Evolutionary conservation across 2,888 invertebrate species (phyloP).

Genomic region (Lasioglossum figueresi): DNA sequence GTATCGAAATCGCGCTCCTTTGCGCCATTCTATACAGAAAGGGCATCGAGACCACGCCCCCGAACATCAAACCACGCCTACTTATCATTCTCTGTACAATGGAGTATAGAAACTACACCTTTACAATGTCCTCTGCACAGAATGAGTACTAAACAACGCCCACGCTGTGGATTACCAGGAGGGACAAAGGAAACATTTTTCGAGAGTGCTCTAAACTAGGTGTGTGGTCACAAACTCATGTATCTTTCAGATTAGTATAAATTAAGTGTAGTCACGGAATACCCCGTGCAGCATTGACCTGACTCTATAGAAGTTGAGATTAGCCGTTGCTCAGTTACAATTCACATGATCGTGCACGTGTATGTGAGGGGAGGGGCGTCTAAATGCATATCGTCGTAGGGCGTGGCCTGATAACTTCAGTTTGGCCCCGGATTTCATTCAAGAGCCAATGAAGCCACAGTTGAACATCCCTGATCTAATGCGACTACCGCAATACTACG

Average conservation of each 20-base stretch:
- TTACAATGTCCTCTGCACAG: background rate
- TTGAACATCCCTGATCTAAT: slow-evolving; percentile 2
- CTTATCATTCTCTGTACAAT: background rate
- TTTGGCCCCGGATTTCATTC: background rate
- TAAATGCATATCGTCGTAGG: background rate
- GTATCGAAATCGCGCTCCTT: no score
- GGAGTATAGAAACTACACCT: background rate
- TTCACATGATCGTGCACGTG: background rate
- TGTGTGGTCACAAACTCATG: background rate
- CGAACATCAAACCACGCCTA: background rate
- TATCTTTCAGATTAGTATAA: background rate
- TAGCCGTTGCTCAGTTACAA: background rate
- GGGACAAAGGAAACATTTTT: background rate
- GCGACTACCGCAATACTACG: slow-evolving; percentile 21
- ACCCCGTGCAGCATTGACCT: background rate
- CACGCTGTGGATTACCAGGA: background rate
- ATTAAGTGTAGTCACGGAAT: background rate
- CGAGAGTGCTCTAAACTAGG: background rate
- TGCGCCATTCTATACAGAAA: background rate
- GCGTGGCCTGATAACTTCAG: background rate
- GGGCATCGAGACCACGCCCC: background rate
- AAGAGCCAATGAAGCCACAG: background rate
- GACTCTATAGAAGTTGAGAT: background rate
- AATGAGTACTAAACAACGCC: background rate
- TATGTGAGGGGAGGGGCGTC: background rate